Evolutionary conservation across 2,113 vertebrate genomes (phyloP), one percentile per base, ranked within the genome.

Genomic region (Takifugu bimaculatus): DNA sequence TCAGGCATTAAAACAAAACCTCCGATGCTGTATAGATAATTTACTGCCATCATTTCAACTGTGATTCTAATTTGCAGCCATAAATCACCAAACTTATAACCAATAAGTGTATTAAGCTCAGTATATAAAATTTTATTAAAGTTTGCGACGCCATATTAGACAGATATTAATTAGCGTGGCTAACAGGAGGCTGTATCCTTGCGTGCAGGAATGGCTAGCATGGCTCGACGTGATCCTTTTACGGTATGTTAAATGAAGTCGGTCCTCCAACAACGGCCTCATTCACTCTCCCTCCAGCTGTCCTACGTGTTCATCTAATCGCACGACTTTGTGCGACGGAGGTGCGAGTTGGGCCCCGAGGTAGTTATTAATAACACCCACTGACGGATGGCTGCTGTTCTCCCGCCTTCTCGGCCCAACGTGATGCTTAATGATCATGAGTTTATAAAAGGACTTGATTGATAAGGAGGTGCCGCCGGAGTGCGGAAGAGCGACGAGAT

Each of bases 61-160:
- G 85, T 92, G 92, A 93, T 94, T 93, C 93, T 94, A 93, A 91
- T 93, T 93, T 90, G 82, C 85, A 72, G 84, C 83, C 87, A 92
- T 94, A 95, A 94, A 94, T 97, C 94, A 94, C 87, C 84, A 90
- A 92, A 91, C 93, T 91, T 90, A 95, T 93, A 93, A 94, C 92
- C 94, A 95, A 96, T 98, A 96, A 97, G 94, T 97, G 93, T 96
- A 93, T 99, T 95, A 98, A 94, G 92, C 90, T 88, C 85, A 95
- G 93, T 96, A 92, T 96, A 96, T 99, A 94, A 99, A 96, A 94
- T 94, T 91, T 95, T 92, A 95, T 96, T 90, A 93, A 96, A 95
- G 94, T 95, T 88, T 92, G 93, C 86, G 86, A 87, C 85, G 85
- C 78, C 83, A 90, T 92, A 93, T 93, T 93, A 92, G 89, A 88